Evolutionary conservation across 2,888 invertebrate species (phyloP).

Genomic region (Agrochola circellaris): DNA sequence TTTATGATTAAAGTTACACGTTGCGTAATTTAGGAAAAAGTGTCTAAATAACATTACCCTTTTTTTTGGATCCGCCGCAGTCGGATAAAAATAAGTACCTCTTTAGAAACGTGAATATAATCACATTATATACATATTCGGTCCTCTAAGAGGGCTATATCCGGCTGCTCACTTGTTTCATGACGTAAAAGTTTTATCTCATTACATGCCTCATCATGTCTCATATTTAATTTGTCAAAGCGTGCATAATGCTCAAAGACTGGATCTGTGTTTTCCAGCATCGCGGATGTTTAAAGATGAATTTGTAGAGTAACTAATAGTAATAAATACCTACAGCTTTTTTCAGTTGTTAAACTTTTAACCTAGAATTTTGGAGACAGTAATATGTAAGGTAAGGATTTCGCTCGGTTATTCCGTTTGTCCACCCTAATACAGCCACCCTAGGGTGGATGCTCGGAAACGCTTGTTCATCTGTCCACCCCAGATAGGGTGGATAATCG

Average conservation of each 20-base stretch:
- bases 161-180: not conserved
- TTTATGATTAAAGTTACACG: slow-evolving; percentile 27
- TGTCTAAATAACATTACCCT: not conserved
- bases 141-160: not conserved
- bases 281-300: not conserved
- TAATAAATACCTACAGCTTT: not conserved
- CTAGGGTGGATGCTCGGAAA: no score
- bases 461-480: no score
- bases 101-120: not conserved
- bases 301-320: not conserved
- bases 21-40: not conserved
- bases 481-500: no score
- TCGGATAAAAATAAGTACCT: not conserved
- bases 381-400: not conserved
- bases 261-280: not conserved
- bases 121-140: not conserved
- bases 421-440: no score
- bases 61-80: not conserved
- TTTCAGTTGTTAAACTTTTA: not conserved
- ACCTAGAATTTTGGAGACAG: not conserved
- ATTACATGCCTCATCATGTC: not conserved
- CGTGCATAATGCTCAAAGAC: not conserved
- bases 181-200: not conserved
- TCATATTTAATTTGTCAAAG: not conserved
- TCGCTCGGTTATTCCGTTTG: no score